Evolutionary conservation across 2,113 vertebrate species (phyloP), one percentile per base, ranked within the genome.

Genomic region (Salvelinus namaycush): DNA sequence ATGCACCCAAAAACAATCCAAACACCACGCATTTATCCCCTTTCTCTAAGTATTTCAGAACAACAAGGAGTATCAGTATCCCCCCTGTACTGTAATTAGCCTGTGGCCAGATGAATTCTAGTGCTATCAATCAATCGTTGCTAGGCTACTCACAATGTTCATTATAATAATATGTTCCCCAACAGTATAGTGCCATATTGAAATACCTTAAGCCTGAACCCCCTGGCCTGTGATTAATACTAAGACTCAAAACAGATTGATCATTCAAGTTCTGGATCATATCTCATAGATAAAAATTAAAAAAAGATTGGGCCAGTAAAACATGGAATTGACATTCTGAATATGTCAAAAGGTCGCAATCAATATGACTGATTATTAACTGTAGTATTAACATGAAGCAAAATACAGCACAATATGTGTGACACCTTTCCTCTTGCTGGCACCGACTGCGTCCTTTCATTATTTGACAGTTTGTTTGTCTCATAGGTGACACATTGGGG

Each of bases 381-480:
- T 44, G 39, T 44, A 29, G n/a, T 54, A 54, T 54, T 54, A 14
- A 34, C 27, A 68, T 34, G 24, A 67, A 77, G 79, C 81, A 76
- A 87, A 77, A 72, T 80, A 74, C 72, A 29, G 76, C 70, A 64
- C 8, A 44, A 44, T 44, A 44, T 44, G 39, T 44, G 78, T 75
- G 78, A 59, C 26, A 62, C 85, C 76, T n/a, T 24, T 70, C 60
- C 51, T 31, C 67, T 81, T 87, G 78, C 80, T 79, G 83, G 85
- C 78, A 83, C 39, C 66, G 51, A 51, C 76, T 65, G 68, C 2
- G 66, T 60, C 84, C 85, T 85, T 83, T 85, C 1, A 68, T 60
- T 84, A 84, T 84, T 83, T 85, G 80, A 88, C 77, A 79, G 79
- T 75, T 83, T 81, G 72, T 34, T 39, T 11, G 7, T 87, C 66